phyloP scores from a whole-genome alignment of 2,113 vertebrate species.

The Tapirus terrestris region DNA sequence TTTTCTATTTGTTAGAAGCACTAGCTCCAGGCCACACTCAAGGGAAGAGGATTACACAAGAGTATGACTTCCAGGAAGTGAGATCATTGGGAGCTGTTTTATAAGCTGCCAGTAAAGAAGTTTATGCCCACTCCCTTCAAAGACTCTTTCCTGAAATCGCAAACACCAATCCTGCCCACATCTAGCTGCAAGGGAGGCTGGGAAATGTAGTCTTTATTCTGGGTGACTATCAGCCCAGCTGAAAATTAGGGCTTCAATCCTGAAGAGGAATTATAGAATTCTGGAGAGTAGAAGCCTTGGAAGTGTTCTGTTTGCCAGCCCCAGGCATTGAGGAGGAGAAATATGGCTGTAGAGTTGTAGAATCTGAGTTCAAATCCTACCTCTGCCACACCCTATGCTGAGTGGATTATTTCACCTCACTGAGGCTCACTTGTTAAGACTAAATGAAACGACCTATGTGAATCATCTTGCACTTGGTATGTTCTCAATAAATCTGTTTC shows the following conservation, averaged over 20 bases:
- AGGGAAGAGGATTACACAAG: not conserved
- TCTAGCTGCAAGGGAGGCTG: conserved; percentile 63
- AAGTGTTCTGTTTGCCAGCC: not conserved
- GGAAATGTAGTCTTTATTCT: not conserved
- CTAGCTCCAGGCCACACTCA: not conserved
- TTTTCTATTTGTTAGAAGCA: not conserved
- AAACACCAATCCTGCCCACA: not conserved
- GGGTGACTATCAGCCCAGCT: not conserved
- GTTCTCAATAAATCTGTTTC: conserved; percentile 43
- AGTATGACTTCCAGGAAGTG: not conserved
- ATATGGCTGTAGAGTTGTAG: not conserved
- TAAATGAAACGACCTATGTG: not conserved
- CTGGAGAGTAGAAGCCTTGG: not conserved
- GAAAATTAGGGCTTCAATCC: not conserved
- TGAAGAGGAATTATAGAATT: not conserved
- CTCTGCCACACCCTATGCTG: not conserved
- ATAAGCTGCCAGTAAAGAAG: not conserved
- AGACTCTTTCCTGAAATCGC: conserved; percentile 33
- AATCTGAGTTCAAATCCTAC: conserved; percentile 22
- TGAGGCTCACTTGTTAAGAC: not conserved
- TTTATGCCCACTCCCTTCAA: not conserved
- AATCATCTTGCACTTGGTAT: not conserved
- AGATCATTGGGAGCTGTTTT: not conserved
- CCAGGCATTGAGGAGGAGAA: not conserved
- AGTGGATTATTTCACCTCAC: conserved; percentile 21